phyloP scores from a whole-genome alignment of 2,888 invertebrate species.

The Cataglyphis cursor region DNA sequence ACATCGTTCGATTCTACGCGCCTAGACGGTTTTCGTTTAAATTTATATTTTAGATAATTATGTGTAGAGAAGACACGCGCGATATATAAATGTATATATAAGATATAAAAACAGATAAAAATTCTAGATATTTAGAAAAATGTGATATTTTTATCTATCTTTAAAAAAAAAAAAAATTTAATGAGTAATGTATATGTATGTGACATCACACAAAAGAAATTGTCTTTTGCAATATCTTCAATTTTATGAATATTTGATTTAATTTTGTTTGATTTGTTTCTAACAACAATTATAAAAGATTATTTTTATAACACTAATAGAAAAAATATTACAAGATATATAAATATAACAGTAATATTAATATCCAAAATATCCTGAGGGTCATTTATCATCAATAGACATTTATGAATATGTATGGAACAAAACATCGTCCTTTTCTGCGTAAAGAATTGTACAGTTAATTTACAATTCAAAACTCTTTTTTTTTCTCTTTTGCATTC shows the following conservation, averaged over 20 bases:
- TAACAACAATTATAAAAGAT: not conserved
- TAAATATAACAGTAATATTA: conserved; percentile 16
- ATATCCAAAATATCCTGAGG: not conserved
- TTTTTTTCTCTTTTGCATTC: not conserved
- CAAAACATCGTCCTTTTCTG: not conserved
- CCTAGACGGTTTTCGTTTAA: not conserved
- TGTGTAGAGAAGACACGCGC: not conserved
- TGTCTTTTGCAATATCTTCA: not conserved
- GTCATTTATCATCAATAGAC: too few relatives aligned
- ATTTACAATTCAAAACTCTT: conserved; percentile 13
- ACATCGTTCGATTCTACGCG: conserved; percentile 11
- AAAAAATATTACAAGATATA: not conserved
- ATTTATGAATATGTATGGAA: conserved; percentile 20
- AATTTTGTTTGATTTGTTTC: not conserved
- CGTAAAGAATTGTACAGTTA: conserved; percentile 24
- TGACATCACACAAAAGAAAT: not conserved
- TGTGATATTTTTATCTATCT: not conserved
- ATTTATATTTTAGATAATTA: not conserved
- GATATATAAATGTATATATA: not conserved
- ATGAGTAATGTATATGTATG: not conserved
- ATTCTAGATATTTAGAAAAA: not conserved
- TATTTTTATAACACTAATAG: not conserved
- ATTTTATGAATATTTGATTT: not conserved
- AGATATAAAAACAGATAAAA: not conserved
- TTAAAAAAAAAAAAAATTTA: not conserved